phyloP scores from a whole-genome alignment of 2,113 vertebrate genomes.

The Tiliqua scincoides region DNA sequence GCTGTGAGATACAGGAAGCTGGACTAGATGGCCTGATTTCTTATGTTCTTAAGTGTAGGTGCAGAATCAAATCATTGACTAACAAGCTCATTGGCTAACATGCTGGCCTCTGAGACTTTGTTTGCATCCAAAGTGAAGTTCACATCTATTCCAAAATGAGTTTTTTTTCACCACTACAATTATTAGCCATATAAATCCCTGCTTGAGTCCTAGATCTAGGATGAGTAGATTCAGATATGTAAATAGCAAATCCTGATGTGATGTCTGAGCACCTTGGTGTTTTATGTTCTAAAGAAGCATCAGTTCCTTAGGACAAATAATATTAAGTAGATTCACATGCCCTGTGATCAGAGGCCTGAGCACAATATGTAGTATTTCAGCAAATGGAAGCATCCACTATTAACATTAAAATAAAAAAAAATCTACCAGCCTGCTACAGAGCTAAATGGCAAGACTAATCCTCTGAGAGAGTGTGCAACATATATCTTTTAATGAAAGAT shows the following conservation, averaged over 20 bases:
- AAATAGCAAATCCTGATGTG: neutral
- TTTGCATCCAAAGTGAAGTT: neutral
- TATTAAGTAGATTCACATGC: neutral
- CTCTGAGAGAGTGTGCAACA: neutral
- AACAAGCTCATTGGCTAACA: neutral
- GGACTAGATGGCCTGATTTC: too few species aligned
- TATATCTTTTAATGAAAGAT: neutral
- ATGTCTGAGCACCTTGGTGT: neutral
- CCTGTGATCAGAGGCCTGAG: neutral
- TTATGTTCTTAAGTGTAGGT: too few species aligned
- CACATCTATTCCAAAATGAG: neutral
- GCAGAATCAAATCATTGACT: neutral
- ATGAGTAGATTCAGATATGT: neutral
- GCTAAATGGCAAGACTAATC: neutral
- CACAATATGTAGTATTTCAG: neutral
- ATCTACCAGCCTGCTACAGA: neutral
- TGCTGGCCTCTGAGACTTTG: neutral
- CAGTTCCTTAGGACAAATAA: neutral
- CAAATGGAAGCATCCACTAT: neutral
- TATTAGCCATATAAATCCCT: too few species aligned
- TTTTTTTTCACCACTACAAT: neutral
- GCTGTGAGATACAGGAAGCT: too few species aligned
- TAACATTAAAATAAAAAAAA: neutral
- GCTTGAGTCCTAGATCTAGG: neutral
- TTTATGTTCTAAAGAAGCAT: neutral